Base-by-base conservation (phyloP, 1,140 invertebrate genomes). In the Coenobita brevimanus region DNA sequence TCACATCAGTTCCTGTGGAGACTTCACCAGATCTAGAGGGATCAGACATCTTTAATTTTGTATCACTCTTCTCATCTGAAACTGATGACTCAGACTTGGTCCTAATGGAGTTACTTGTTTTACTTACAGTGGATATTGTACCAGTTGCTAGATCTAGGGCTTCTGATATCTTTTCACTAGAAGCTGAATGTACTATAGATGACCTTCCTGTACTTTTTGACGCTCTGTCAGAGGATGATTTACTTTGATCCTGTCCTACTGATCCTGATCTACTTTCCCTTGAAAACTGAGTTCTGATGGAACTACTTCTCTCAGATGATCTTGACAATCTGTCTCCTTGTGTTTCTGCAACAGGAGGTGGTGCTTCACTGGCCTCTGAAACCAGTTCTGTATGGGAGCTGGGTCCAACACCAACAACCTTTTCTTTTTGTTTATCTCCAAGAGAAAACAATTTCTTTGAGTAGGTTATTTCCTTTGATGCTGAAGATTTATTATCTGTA, bases 161-260 rank as follows among this genome's bases (percentile, higher is more conserved):
- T 71, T 54, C 13, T 43, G 82, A 76, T n/a, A 15, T 62, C 60
- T 85, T 85, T 24, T 76, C 71, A 76, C 2, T 30, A 8, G 24
- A n/a, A 36, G 60, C 69, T 24, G 82, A 84, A n/a, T 60, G 17
- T n/a, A 76, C 13, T 17, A 30, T 10, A 27, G 21, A 43, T 2
- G 33, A 60, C 38, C 54, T 69, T 30, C 69, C 84, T 24, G 21
- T 43, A 33, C 24, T 17, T 87, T 78, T 81, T 13, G 78, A 87
- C n/a, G n/a, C 13, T 21, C 57, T 57, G 6, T 81, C 76, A 43
- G 75, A 67, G n/a, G 46, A 69, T 43, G 36, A 46, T 30, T 69
- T 54, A 50, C 41, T 46, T 27, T 43, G 43, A 50, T 62, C 17
- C 57, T 81, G 43, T 64, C 69, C 76, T 57, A 15, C 3, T 41